phyloP scores from a whole-genome alignment of 1,140 invertebrate genomes.

The Eubasilissa regina region DNA sequence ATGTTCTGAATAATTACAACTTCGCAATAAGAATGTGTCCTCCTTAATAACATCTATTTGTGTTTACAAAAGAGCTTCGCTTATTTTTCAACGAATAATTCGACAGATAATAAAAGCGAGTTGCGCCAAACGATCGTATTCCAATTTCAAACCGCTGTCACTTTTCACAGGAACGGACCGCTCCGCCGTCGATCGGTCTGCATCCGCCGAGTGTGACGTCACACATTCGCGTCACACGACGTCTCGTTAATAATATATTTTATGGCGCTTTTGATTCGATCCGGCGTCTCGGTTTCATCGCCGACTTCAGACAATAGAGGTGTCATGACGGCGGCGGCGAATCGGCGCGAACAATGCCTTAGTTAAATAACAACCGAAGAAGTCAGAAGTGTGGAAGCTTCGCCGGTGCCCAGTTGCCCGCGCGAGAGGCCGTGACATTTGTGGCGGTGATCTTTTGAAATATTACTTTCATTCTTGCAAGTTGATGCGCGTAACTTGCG shows the following conservation, averaged over 20 bases:
- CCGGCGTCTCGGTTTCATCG: conserved; percentile 23
- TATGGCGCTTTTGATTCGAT: conserved; percentile 31
- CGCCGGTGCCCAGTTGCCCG: background rate
- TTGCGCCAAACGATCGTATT: conserved; percentile 22
- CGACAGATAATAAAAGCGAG: too few relatives aligned
- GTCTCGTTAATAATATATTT: background rate
- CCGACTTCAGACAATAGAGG: conserved; percentile 32
- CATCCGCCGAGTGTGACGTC: conserved; percentile 7
- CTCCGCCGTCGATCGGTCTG: background rate
- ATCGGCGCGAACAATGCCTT: conserved; percentile 36
- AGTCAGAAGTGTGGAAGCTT: background rate
- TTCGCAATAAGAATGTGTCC: too few relatives aligned
- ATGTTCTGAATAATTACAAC: too few relatives aligned
- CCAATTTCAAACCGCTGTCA: conserved; percentile 41
- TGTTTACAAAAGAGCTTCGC: too few relatives aligned
- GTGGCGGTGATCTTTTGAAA: conserved; percentile 17
- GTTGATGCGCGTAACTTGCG: background rate
- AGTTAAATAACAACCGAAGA: conserved; percentile 19
- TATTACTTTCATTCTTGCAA: conserved; percentile 29
- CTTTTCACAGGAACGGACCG: conserved; percentile 8
- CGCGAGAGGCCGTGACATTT: conserved; percentile 41
- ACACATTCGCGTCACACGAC: conserved; percentile 7
- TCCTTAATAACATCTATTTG: too few relatives aligned
- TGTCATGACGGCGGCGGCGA: conserved; percentile 31
- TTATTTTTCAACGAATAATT: too few relatives aligned